Base-by-base conservation (phyloP, 2,797 vertebrate genomes). In the Synanceia verrucosa region DNA sequence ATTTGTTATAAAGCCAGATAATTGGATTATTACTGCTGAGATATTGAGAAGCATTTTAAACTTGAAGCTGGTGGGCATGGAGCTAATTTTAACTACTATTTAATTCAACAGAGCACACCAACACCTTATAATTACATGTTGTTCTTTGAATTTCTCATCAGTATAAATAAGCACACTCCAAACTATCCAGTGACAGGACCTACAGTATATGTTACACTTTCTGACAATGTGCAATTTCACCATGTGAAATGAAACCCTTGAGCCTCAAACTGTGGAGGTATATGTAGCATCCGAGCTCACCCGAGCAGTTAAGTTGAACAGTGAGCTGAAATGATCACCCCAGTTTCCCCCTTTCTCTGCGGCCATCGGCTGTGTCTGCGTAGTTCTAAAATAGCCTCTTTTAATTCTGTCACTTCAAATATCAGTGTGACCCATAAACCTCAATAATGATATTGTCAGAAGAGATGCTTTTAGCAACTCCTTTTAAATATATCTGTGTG, bases 361-460 rank as follows among this genome's bases (percentile, higher is more conserved):
- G 66, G 79, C 82, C 88, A 79, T 60, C 3, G 73, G 81, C 82
- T 82, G 36, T 67, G 68, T 58, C 75, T 82, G 70, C 69, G 48
- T n/a, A 39, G 43, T 51, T 73, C 79, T 78, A 81, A 79, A 79
- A 86, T 83, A 89, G 56, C 46, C 41, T 34, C 43, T 81, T 88
- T 90, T 77, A 86, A 84, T 78, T 69, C 73, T 81, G 80, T 86
- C 87, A 88, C 78, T 87, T 76, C 78, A 80, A 80, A 81, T 58
- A 78, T 65, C 78, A 78, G 31, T 46, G 69, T 82, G 88, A 43
- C 83, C 85, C 79, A 90, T 66, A 89, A 90, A 87, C 83, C 82
- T 90, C 80, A 80, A 88, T 88, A 76, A 73, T 83, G 48, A 76
- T 84, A 81, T 79, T 87, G 83, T 88, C 70, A 83, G 74, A 75